Percentiles rank a stretch among this genome's conserved stretches.
Conservation (phyloP, 2,113 vertebrate genomes). For the Pedetes capensis region DNA sequence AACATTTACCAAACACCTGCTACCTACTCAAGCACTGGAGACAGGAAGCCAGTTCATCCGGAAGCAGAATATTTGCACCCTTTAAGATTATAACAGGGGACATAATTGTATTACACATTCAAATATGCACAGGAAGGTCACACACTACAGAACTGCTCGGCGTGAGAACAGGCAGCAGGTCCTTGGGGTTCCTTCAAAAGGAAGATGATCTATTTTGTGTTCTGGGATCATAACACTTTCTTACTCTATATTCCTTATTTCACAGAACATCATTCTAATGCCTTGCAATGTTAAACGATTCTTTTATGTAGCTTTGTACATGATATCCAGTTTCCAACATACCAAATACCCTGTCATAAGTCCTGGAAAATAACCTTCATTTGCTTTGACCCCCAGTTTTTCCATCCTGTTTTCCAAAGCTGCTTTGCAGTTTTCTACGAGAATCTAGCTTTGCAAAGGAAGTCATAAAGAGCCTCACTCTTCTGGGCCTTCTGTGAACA, state of each 20-base stretch:
- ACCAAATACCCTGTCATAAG: not conserved
- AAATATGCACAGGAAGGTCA: not conserved
- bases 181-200: not conserved
- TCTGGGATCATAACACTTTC: not conserved
- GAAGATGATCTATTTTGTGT: not conserved
- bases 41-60: not conserved
- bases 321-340: not conserved
- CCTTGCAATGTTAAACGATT: not conserved
- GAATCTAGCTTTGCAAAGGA: not conserved
- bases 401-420: not conserved
- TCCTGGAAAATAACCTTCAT: not conserved
- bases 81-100: not conserved
- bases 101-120: accelerated
- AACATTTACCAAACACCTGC: not conserved
- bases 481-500: not conserved
- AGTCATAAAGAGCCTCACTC: not conserved
- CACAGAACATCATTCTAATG: not conserved
- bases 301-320: not conserved
- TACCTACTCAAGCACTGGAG: not conserved
- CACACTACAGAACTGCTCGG: not conserved
- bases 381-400: not conserved
- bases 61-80: not conserved
- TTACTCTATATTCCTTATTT: not conserved
- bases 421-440: not conserved
- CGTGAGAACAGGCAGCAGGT: not conserved